Evolutionary conservation across 2,888 invertebrate genomes (phyloP), one percentile per base, ranked within the genome.

Genomic region (Euproctis similis): DNA sequence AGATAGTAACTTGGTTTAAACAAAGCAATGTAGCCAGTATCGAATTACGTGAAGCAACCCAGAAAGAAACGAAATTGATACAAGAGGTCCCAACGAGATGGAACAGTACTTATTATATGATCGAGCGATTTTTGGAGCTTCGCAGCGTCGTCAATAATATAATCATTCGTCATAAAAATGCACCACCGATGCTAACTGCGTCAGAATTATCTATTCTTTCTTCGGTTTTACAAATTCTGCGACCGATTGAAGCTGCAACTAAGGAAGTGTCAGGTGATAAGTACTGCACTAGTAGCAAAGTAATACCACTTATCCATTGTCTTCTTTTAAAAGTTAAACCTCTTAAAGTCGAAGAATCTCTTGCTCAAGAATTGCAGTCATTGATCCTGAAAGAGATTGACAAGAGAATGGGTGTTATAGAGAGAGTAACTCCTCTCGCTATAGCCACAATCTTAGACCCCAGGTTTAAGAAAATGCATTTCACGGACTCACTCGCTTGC

Each of bases 1-100:
- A 13, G 11, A 51, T 59, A 32, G 58, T 62, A 12, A 46, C 48
- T 11, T 60, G 46, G 39, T 57, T 61, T 20, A 52, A 14, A 14
- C 14, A 14, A 14, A 14, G 14, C 14, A 59, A 32, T 35, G 23
- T 40, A 26, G 53, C 50, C 20, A 45, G 39, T 27, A 41, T 36
- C 28, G 24, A 28, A 24, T 32, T 24, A 25, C 10, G 32, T 12
- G 16, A 26, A 28, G 30, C 32, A 17, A 28, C 27, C 2, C 14
- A 21, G 18, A 28, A 27, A 22, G 32, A 36, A 22, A 37, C 29
- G 2, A 34, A 37, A 17, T 28, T 34, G 21, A 28, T 28, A 13
- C 31, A 34, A 31, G 29, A 34, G 10, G 37, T 34, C 8, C 26
- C 30, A 26, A 31, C 30, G 2, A 19, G 28, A 16, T 46, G 39